Base-by-base conservation (phyloP, 2,888 invertebrate species). In the Plebejus argus region DNA sequence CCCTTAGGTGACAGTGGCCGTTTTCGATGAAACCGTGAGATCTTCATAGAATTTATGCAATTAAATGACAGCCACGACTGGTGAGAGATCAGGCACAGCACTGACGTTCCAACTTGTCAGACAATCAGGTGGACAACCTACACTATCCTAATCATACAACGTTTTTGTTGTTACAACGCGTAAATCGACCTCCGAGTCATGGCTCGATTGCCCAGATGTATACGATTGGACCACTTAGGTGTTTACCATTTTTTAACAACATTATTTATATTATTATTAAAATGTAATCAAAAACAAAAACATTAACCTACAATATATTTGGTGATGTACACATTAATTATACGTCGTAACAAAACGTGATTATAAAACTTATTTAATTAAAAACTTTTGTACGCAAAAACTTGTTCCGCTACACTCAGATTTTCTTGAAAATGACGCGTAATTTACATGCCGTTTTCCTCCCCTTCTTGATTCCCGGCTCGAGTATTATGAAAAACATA, bases 291-390 rank as follows among this genome's bases (percentile, higher is more conserved):
- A 23, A 66, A 33, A 10, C 66, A 33, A 28, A 58, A 20, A 8
- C 1, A 58, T 5, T 18, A 33, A 33, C 28, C 61, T 66, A 66
- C 7, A 66, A 33, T 33, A 33, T 33, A 28, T 18, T 5, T 33
- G 4, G 4, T 61, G 66, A 6, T 66, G 12, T 66, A 33, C 15
- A 15, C 28, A 15, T 28, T 28, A 66, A 33, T 18, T 28, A 6
- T 33, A 66, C 61, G 20, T 15, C 61, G 20, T 15, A 18, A 66
- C 28, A 61, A 66, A 33, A 66, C 33, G 28, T 66, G 15, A 66
- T 66, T 66, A 20, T 66, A 28, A 66, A 66, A 28, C 28, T 66
- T 66, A 66, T 66, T 66, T 66, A 66, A 66, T 66, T 66, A 66
- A 66, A 66, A 66, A 66, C 28, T 28, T 66, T 28, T 28, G 18